These are phyloP conservation scores for Hoplostethus atlanticus DNA, from an alignment of 2,797 vertebrate genomes.

Conservation along the genomic window DNA sequence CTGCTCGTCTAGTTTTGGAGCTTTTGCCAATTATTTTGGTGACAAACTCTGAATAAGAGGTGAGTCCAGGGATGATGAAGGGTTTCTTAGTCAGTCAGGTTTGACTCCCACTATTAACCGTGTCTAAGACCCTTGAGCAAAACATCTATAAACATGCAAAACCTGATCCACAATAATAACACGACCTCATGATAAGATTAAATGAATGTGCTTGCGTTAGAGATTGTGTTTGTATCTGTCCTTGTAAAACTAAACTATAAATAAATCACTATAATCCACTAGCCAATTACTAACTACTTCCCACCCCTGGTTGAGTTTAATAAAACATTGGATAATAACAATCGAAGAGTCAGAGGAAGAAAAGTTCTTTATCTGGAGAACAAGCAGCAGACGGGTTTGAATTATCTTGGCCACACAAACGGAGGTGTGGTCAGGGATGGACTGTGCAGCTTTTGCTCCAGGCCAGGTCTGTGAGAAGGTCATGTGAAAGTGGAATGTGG, in stretches of 20 bases:
- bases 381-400: conserved; percentile 45
- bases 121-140: no score
- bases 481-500: conserved; percentile 77
- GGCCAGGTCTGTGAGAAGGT: conserved; percentile 72
- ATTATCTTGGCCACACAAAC: conserved; percentile 65
- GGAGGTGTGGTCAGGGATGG: conserved; percentile 59
- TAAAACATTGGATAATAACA: conserved; percentile 65
- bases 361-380: background rate
- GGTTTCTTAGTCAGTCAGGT: background rate
- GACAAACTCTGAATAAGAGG: conserved; percentile 38
- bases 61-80: background rate
- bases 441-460: conserved; percentile 40
- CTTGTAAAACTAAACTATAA: conserved; percentile 65
- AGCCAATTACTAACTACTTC: conserved; percentile 32
- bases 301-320: conserved; percentile 56
- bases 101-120: background rate
- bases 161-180: background rate
- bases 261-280: conserved; percentile 59
- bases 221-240: conserved; percentile 35
- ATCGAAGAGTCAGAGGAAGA: conserved; percentile 21
- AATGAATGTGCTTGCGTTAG: conserved; percentile 8
- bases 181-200: conserved; percentile 9
- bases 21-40: conserved; percentile 23
- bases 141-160: background rate
- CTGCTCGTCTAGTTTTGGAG: conserved; percentile 27